Conservation (phyloP, 2,888 invertebrate genomes). For the Pammene fasciana region DNA sequence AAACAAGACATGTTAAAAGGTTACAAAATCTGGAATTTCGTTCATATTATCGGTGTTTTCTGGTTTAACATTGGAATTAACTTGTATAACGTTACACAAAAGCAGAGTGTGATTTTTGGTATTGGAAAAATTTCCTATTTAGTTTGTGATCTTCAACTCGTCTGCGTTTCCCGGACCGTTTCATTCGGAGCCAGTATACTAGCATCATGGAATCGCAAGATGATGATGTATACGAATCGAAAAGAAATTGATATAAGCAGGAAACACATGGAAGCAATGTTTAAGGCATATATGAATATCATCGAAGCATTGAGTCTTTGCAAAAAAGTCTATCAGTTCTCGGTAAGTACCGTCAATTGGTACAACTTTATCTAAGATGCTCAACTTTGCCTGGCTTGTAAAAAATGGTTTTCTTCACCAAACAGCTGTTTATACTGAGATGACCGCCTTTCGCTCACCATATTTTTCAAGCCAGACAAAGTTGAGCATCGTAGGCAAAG, state of each 20-base stretch:
- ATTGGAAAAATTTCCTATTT: background rate
- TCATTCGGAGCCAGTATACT: background rate
- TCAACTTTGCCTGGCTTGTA: no score
- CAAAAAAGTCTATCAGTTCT: conserved; percentile 1
- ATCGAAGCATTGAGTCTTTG: background rate
- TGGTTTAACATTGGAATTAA: background rate
- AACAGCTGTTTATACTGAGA: no score
- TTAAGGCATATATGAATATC: background rate
- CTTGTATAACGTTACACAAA: background rate
- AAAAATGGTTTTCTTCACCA: no score
- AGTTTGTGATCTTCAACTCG: background rate
- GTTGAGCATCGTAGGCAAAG: no score
- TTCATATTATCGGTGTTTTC: background rate
- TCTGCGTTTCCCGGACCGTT: background rate
- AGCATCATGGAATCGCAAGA: conserved; percentile 1
- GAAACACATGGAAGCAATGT: background rate
- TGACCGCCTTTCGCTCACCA: no score
- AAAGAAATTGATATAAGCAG: background rate
- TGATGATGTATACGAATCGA: background rate
- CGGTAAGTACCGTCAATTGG: no score
- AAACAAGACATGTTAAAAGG: background rate
- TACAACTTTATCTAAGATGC: no score
- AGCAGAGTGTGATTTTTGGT: background rate
- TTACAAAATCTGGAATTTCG: background rate
- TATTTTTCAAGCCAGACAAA: no score